phyloP scores from a whole-genome alignment of 2,888 invertebrate genomes.

The Drosophila testacea region DNA sequence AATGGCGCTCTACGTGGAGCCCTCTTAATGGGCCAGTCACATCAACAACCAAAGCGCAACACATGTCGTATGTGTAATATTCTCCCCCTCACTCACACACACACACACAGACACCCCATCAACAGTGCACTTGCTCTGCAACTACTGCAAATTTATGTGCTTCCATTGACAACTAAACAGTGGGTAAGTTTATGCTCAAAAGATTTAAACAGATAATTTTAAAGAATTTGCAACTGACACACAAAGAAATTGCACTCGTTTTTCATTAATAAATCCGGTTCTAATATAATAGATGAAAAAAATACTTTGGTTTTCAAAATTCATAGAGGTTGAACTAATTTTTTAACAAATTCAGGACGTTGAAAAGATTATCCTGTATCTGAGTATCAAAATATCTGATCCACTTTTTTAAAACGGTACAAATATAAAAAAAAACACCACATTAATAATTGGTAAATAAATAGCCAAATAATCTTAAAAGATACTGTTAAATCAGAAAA shows the following conservation, averaged over 20 bases:
- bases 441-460: too few species aligned
- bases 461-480: too few species aligned
- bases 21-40: slow-evolving; percentile 47
- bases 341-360: not conserved
- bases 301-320: too few species aligned
- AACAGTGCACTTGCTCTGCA: slow-evolving; percentile 16
- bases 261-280: too few species aligned
- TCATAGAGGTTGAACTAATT: too few species aligned
- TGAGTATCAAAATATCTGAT: not conserved
- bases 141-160: slow-evolving; percentile 43
- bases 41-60: slow-evolving; percentile 49
- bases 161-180: slow-evolving; percentile 29
- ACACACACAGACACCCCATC: not conserved
- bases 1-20: slow-evolving; percentile 44
- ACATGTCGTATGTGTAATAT: slow-evolving; percentile 79
- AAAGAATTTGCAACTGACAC: too few species aligned
- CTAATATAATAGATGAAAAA: too few species aligned
- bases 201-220: not conserved
- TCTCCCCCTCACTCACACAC: not conserved
- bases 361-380: not conserved
- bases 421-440: too few species aligned
- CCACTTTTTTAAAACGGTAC: too few species aligned
- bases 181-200: slow-evolving; percentile 12
- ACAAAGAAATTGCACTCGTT: too few species aligned
- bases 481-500: too few species aligned